A percentile compares a stretch with the other conserved stretches of the same genome.
Evolutionary conservation across 2,113 vertebrate species (phyloP).

Genomic region (Microcebus griseorufus): DNA sequence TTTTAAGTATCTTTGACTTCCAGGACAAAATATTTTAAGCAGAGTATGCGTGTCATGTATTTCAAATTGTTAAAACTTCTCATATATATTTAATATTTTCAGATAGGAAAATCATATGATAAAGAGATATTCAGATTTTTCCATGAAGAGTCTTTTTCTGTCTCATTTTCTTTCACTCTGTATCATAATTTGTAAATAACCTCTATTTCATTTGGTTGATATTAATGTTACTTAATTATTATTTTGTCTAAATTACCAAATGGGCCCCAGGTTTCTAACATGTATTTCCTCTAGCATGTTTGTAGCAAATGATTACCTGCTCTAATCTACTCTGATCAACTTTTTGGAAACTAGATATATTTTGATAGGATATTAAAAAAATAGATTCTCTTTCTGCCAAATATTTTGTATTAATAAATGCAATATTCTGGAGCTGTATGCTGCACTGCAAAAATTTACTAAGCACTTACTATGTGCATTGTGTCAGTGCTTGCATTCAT

Average conservation of each 20-base stretch:
- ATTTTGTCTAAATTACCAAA: constrained; percentile 37
- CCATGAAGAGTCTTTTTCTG: neutral
- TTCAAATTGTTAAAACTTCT: constrained; percentile 2
- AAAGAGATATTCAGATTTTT: constrained; percentile 8
- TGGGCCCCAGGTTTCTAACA: neutral
- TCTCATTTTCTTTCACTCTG: neutral
- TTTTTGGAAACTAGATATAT: neutral
- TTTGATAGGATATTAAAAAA: neutral
- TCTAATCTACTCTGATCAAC: neutral
- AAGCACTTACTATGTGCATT: neutral
- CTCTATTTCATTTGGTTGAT: constrained; percentile 31
- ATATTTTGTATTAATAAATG: neutral
- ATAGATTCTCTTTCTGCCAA: neutral
- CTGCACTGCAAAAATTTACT: neutral
- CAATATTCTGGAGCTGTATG: neutral
- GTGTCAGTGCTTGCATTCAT: neutral
- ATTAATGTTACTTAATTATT: constrained; percentile 25
- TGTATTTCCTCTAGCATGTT: neutral
- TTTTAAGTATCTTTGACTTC: neutral
- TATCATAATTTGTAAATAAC: neutral
- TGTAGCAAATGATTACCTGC: neutral
- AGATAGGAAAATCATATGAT: neutral
- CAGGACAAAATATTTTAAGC: neutral
- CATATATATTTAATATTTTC: neutral
- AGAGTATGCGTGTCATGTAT: neutral